Base-by-base conservation (phyloP, 2,113 vertebrate species). In the Perca schrenkii region DNA sequence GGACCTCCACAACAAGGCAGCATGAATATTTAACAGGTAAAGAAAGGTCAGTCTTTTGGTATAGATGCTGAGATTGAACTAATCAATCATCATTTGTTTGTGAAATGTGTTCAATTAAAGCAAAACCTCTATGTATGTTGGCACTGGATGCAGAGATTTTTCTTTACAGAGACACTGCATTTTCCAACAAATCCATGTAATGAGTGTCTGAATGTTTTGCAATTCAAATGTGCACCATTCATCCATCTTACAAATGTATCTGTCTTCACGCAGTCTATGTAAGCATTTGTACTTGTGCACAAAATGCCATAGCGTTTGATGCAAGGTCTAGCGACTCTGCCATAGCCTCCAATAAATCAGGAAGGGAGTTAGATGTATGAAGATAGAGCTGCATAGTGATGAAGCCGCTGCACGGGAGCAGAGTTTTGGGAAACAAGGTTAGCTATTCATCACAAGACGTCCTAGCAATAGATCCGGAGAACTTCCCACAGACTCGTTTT, bases 11-110 rank as follows among this genome's bases (percentile, higher is more conserved):
- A 79, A 83, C 75, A 76, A 73, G 57, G 47, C 46, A 25, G 53
- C 88, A 89, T 92, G 87, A 90, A 93, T 92, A 92, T 91, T 89
- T 80, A 92, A 87, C 60, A 80, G 83, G 76, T 83, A 47, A 76
- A 54, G 25, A 87, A 85, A 88, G 89, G 89, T 89, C 88, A 88
- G 19, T 79, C n/a, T 54, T 69, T 43, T 76, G 58, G 56, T 49
- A 22, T 28, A 57, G 81, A 75, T 60, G 16, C 75, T 31, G 62
- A 82, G 74, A 80, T 36, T 67, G 67, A 70, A 84, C 66, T 53
- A 72, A 88, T 93, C 90, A 83, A 84, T 89, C 86, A 80, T 71
- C 0, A 28, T 88, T 86, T 82, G 61, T 63, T 12, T 17, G 63
- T 79, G 68, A 83, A 87, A 82, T 70, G 31, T 66, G 66, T 34